Evolutionary conservation across 2,888 invertebrate genomes (phyloP).

Genomic region (Bombylius major): DNA sequence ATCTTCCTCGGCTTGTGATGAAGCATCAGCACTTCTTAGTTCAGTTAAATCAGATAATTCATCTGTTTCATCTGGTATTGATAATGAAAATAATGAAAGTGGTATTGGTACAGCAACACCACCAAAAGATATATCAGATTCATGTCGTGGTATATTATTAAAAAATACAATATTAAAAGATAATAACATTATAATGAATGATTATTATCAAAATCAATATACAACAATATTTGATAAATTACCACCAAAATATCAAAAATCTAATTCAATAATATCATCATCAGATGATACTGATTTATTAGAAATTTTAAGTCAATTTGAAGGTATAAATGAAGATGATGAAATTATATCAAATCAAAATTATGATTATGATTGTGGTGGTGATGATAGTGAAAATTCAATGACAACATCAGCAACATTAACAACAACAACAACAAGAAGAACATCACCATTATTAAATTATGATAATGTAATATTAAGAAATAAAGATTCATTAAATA

Average conservation of each 20-base stretch:
- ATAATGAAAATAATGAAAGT: conserved; percentile 30
- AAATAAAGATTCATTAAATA: conserved; percentile 19
- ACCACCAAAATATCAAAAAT: not conserved
- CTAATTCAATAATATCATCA: conserved; percentile 13
- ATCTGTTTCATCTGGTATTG: conserved; percentile 33
- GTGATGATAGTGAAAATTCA: conserved; percentile 8
- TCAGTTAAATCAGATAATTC: conserved; percentile 36
- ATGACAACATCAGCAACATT: not conserved
- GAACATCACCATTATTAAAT: not conserved
- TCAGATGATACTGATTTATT: conserved; percentile 34
- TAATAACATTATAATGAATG: conserved; percentile 7
- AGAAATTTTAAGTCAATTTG: conserved; percentile 34
- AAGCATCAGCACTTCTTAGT: conserved; percentile 29
- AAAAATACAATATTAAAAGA: conserved; percentile 28
- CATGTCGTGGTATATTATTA: conserved; percentile 14
- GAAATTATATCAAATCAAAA: conserved; percentile 26
- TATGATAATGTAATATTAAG: conserved; percentile 25
- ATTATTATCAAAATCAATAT: too few species aligned
- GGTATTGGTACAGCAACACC: conserved; percentile 35
- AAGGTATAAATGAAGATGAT: conserved; percentile 19
- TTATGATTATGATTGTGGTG: conserved; percentile 28
- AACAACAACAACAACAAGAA: not conserved
- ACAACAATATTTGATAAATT: not conserved
- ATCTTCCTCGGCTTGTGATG: conserved; percentile 36
- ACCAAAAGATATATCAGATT: conserved; percentile 30